Evolutionary conservation across 2,888 invertebrate species (phyloP), one percentile per base, ranked within the genome.

Genomic region (Spisula subtruncata): DNA sequence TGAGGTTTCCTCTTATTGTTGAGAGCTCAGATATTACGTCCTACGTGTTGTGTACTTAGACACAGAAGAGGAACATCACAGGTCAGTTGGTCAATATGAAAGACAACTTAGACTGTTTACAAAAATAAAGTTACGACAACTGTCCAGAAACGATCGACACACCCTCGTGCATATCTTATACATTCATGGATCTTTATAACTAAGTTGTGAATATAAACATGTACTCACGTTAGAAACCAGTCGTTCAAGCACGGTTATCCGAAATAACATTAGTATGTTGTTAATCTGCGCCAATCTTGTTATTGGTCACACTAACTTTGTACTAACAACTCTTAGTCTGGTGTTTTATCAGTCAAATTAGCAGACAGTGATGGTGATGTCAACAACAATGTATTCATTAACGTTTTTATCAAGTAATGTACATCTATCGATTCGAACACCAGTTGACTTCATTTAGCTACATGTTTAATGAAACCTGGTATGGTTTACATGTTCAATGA

Each of bases 371-470:
- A 25, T 66, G n/a, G 10, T 20, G 25, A 0, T 25, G 60, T 66
- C 60, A 25, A 66, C 60, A 66, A 66, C 20, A 25, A 66, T n/a
- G 8, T 66, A 10, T 66, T 25, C 60, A 66, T 66, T 66, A 66
- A n/a, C n/a, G 25, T 66, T n/a, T n/a, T 66, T 66, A 66, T 66
- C 60, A 66, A 66, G n/a, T 8, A 66, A 25, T 66, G 60, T 66
- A 66, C 60, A 66, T 66, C 60, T 66, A 66, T 66, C 60, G 60
- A 66, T 66, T 8, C 0, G 60, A 10, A 8, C 12, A 25, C 10
- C 25, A 25, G 2, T 25, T 66, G 25, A 4, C 25, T 66, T 25
- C n/a, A 66, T 66, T 10, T n/a, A 66, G 60, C 25, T 25, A 66
- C 25, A 25, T 66, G 41, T 8, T 41, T 41, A 41, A 2, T 41